Evolutionary conservation across 2,888 invertebrate species (phyloP).

Genomic region (Ochropacha duplaris): DNA sequence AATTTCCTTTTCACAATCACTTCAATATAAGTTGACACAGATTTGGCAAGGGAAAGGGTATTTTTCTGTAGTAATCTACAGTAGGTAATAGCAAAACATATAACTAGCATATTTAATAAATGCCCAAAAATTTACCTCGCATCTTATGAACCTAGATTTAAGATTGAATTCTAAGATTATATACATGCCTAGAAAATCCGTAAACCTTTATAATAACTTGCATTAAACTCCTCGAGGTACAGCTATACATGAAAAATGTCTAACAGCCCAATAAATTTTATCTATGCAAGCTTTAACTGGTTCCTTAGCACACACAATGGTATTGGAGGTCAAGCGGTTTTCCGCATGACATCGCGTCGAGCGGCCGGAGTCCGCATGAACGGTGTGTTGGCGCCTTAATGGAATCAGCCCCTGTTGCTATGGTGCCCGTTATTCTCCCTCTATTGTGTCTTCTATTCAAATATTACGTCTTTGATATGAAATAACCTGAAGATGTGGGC

Average conservation of each 20-base stretch:
- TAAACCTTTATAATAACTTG: no score
- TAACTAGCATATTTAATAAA: no score
- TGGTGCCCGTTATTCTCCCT: neutral
- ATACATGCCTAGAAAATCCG: no score
- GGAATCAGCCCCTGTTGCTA: neutral
- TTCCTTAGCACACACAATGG: conserved; percentile 23
- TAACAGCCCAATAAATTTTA: conserved; percentile 32
- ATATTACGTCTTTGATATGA: neutral
- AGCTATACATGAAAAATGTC: neutral
- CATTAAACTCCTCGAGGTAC: neutral
- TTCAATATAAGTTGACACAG: neutral
- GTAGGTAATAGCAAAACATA: neutral
- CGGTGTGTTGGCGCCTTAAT: neutral
- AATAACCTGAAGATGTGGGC: neutral
- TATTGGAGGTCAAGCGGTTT: conserved; percentile 9
- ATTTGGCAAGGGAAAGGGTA: neutral
- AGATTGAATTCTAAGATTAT: no score
- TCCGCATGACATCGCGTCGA: conserved; percentile 7
- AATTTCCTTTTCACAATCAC: neutral
- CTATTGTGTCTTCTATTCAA: neutral
- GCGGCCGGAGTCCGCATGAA: neutral
- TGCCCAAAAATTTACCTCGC: no score
- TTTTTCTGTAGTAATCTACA: neutral
- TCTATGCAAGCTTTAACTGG: conserved; percentile 37
- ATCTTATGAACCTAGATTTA: no score